Conservation (phyloP, 64 coral and sea anemone species). For the Montipora cactus region DNA sequence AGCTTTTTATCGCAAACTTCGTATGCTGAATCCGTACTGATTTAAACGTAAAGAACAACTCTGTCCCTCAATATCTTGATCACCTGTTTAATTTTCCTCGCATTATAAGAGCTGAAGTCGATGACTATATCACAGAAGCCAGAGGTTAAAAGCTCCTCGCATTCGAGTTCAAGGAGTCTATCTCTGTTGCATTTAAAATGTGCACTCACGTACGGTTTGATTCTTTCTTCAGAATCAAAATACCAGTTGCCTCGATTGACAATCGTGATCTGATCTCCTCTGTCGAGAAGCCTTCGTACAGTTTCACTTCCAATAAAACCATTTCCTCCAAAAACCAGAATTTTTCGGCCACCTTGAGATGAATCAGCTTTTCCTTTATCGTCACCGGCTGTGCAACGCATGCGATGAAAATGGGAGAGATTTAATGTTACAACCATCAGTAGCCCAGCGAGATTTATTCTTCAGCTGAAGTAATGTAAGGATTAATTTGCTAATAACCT, state of each 20-base stretch:
- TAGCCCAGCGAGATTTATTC: not conserved
- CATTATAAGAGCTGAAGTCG: conserved; percentile 90
- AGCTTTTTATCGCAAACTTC: conserved; percentile 89
- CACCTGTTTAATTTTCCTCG: conserved; percentile 80
- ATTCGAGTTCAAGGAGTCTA: conserved; percentile 79
- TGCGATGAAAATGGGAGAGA: not conserved
- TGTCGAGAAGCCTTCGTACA: conserved; percentile 63
- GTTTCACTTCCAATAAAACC: conserved; percentile 95
- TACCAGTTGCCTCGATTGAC: conserved; percentile 98
- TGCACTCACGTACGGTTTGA: conserved; percentile 69
- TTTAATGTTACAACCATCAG: not conserved
- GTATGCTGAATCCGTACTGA: conserved; percentile 89
- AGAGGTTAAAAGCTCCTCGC: conserved; percentile 79
- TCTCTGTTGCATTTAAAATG: conserved; percentile 91
- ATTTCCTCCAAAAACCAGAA: conserved; percentile 96
- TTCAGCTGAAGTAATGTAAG: not conserved
- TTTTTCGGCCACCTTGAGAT: not conserved
- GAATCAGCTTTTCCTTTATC: too few species aligned
- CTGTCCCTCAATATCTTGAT: conserved; percentile 70
- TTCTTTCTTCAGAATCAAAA: conserved; percentile 91
- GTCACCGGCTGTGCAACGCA: not conserved
- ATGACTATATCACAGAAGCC: conserved; percentile 88
- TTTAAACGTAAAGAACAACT: conserved; percentile 93
- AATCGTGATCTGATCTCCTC: conserved; percentile 76
- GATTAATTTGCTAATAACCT: not conserved